Evolutionary conservation across 2,888 invertebrate genomes (phyloP).

Genomic region (Yponomeuta malinellus): DNA sequence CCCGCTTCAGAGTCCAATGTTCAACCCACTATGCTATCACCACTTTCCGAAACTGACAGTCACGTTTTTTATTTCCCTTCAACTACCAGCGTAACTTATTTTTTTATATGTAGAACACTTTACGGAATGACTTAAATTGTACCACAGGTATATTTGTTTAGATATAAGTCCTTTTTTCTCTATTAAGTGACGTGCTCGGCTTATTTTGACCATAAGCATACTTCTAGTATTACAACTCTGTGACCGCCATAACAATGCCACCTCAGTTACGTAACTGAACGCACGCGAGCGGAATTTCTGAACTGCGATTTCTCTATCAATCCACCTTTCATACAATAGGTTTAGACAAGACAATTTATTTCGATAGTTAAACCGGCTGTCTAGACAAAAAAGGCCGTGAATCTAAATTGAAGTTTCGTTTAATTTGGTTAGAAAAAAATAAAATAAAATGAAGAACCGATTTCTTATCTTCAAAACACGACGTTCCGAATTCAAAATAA

Average conservation of each 20-base stretch:
- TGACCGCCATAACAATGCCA: conserved; percentile 28
- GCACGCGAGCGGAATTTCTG: conserved; percentile 63
- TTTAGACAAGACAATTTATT: conserved; percentile 37
- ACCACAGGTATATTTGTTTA: too few species aligned
- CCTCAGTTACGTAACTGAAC: conserved; percentile 54
- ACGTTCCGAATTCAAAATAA: conserved; percentile 72
- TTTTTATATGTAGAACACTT: too few species aligned
- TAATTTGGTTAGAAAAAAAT: conserved; percentile 27
- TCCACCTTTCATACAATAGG: conserved; percentile 47
- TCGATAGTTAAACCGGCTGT: conserved; percentile 41
- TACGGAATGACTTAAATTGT: too few species aligned
- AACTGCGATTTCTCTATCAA: conserved; percentile 65
- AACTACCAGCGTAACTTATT: too few species aligned
- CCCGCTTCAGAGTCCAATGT: too few species aligned
- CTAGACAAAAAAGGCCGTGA: conserved; percentile 43
- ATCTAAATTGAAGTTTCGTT: conserved; percentile 10
- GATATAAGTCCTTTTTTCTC: too few species aligned
- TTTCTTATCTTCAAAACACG: conserved; percentile 51
- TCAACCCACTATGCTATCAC: too few species aligned
- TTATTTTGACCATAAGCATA: conserved; percentile 30
- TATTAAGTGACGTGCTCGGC: too few species aligned
- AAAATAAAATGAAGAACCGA: conserved; percentile 31
- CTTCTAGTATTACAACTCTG: conserved; percentile 13
- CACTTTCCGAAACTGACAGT: too few species aligned
- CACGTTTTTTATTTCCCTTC: too few species aligned